Base-by-base conservation (phyloP, 2,113 vertebrate genomes). In the Crypturellus undulatus region DNA sequence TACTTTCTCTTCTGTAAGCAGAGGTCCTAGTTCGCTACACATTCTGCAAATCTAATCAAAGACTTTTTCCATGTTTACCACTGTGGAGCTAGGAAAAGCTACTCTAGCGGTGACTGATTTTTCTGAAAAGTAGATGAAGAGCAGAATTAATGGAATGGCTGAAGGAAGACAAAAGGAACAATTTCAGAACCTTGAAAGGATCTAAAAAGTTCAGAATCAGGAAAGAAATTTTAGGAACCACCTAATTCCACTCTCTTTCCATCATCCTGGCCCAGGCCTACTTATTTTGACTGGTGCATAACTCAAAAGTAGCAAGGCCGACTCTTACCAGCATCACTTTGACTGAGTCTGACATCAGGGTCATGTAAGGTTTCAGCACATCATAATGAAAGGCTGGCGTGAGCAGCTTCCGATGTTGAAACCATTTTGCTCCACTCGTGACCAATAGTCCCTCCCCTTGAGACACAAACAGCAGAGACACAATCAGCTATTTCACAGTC, bases 321-420 rank as follows among this genome's bases (percentile, higher is more conserved):
- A 56, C 64, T 32, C 97, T 86, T 97, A 99, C 99, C 98, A 99
- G 89, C 99, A 99, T 99, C 49, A 82, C 68, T 8, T 89, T 93
- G 42, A 98, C 89, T 0, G 98, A 99, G 16, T 98, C 97, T 3
- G 98, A 92, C 84, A 99, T 98, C 89, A 99, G 43, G 4, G 96
- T 82, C 40, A 98, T 63, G 0, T 99, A 99, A 49, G 98, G 97
- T 89, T 98, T 99, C 85, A 99, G 93, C 67, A 99, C 95, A 17
- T 99, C 98, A 1, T 98, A 99, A 81, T 99, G 99, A 94, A 99
- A 99, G 26, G 98, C 99, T 40, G 98, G 98, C 2, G 99, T 99
- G 91, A 99, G 84, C 45, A 99, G 96, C 83, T 98, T 98, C 87
- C 98, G 97, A 84, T 99, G 98, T 21, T 98, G 97, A 82, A 98